Evolutionary conservation across 2,113 vertebrate species (phyloP).

Genomic region (Peucedramus taeniatus): DNA sequence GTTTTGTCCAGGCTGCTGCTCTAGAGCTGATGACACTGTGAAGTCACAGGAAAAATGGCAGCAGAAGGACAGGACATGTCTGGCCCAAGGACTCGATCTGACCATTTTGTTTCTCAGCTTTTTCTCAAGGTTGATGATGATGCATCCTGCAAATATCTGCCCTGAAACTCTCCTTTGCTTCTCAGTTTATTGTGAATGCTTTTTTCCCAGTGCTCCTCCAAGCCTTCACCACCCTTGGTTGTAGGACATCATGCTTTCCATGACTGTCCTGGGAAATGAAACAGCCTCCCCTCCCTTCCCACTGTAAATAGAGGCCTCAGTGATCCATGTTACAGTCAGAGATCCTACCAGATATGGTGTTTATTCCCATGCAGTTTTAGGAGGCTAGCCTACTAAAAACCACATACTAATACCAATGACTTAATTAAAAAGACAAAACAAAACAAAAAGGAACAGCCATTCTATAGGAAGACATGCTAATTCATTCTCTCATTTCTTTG

Average conservation of each 20-base stretch:
- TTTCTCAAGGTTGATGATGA: slow-evolving; percentile 10
- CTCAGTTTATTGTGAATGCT: background rate
- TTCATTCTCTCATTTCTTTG: background rate
- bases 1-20: background rate
- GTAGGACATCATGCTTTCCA: slow-evolving; percentile 37
- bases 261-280: background rate
- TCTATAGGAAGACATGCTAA: background rate
- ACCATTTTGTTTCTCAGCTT: background rate
- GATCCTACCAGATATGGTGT: slow-evolving; percentile 18
- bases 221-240: background rate
- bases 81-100: background rate
- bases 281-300: background rate
- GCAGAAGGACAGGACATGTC: background rate
- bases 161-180: background rate
- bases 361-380: slow-evolving; percentile 28
- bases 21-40: background rate
- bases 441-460: background rate
- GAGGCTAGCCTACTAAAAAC: background rate
- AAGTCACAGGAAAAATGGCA: background rate
- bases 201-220: slow-evolving; percentile 30
- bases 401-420: background rate
- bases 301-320: background rate
- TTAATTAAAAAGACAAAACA: background rate
- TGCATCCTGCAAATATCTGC: slow-evolving; percentile 27
- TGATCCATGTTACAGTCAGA: background rate